Evolutionary conservation across 2,113 vertebrate genomes (phyloP).

Genomic region (Amblyornis subalaris): DNA sequence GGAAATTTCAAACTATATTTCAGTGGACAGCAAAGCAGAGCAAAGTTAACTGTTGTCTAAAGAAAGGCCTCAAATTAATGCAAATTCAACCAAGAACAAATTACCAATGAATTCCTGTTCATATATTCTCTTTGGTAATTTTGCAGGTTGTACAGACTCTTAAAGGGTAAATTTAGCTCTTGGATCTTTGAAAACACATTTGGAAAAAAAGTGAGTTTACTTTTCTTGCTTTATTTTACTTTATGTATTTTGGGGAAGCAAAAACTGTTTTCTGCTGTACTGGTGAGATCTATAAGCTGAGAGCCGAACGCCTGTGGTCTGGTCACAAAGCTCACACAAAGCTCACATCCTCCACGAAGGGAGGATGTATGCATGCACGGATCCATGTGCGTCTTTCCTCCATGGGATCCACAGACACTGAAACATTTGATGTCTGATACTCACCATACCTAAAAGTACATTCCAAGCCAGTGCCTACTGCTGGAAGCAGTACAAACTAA

Average conservation of each 20-base stretch:
- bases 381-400: not conserved
- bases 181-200: not conserved
- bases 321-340: not conserved
- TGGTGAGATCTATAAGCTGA: not conserved
- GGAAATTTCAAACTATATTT: constrained; percentile 13
- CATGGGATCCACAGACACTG: not conserved
- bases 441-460: not conserved
- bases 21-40: not conserved
- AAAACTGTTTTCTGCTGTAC: not conserved
- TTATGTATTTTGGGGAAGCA: not conserved
- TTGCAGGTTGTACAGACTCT: not conserved
- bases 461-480: not conserved
- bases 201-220: not conserved
- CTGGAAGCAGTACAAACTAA: not conserved
- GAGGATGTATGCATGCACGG: not conserved
- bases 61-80: constrained; percentile 40
- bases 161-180: not conserved
- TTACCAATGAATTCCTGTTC: not conserved
- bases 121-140: constrained; percentile 3
- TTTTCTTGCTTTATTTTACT: not conserved
- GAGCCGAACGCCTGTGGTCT: not conserved
- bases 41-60: constrained; percentile 24
- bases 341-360: too few species aligned
- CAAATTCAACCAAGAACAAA: constrained; percentile 34
- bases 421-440: not conserved